Evolutionary conservation across 2,797 vertebrate genomes (phyloP), one percentile per base, ranked within the genome.

Genomic region (Chelidonichthys spinosus): DNA sequence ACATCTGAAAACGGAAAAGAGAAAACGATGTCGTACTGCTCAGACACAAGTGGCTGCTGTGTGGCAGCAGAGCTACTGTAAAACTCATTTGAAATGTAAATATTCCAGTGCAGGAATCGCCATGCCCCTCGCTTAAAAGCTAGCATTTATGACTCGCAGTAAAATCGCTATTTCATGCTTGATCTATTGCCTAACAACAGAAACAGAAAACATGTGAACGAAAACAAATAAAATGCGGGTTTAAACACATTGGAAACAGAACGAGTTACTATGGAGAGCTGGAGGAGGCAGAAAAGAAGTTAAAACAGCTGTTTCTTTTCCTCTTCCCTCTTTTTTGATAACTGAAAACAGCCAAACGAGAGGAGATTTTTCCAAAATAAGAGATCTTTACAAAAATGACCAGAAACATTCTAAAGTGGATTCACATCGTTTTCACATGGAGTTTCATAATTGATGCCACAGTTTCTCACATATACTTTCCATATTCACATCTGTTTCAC

Each of bases 401-500:
- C 40, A 4, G 17, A 39, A 46, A 47, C 25, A 63, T 35, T 13
- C 2, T 15, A 4, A 54, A 9, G 18, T 44, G 14, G 44, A 33
- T 40, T 11, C 9, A 32, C 35, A 11, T 64, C 0, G 11, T 33
- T 32, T 53, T 43, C 39, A 40, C 35, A 35, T 46, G 50, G 1
- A 39, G n/a, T 7, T 50, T 32, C 17, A 53, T 25, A 55, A 15
- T 18, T 39, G 3, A 17, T 17, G 7, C 18, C 32, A 3, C 18
- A 15, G 4, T 39, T 42, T 68, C 44, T 61, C 66, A 63, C 4
- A 39, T 36, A 18, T 9, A 35, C 44, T 61, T 40, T 40, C 15
- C 39, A 44, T 15, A 10, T 66, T 82, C 40, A 49, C 13, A 39
- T 54, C 8, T 33, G 55, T 76, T 55, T 59, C 63, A 59, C 44